phyloP scores from a whole-genome alignment of 92 coral and sea anemone species.

The Blastomussa wellsi region DNA sequence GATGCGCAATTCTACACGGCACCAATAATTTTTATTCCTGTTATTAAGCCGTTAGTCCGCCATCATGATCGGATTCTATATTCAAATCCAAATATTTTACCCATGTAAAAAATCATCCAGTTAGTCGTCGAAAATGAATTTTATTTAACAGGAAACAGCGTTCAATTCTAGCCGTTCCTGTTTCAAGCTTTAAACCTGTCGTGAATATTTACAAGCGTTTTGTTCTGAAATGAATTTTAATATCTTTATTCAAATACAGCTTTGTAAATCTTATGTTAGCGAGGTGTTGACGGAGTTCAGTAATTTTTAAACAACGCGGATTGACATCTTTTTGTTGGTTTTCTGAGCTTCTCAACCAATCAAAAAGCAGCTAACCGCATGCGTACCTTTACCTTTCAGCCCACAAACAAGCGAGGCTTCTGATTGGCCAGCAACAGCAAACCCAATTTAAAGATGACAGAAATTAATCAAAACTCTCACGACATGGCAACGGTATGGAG shows the following conservation, averaged over 20 bases:
- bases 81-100: too few relatives aligned
- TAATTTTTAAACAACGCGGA: background rate
- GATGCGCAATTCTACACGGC: background rate
- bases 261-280: background rate
- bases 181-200: background rate
- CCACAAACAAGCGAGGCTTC: background rate
- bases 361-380: background rate
- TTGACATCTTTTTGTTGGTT: constrained; percentile 1
- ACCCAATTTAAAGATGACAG: background rate
- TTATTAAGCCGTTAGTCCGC: too few relatives aligned
- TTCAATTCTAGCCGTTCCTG: background rate
- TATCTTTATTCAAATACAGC: background rate
- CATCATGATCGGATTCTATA: too few relatives aligned
- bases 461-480: background rate
- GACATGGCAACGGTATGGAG: background rate
- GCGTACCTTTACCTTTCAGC: background rate
- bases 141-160: background rate
- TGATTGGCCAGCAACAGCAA: background rate
- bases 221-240: background rate
- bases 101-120: too few relatives aligned
- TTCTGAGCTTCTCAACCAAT: background rate
- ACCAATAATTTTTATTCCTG: background rate
- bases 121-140: background rate
- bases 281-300: background rate
- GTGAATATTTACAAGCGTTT: background rate